phyloP scores from a whole-genome alignment of 2,888 invertebrate genomes.

The Eudasyphora cyanicolor region DNA sequence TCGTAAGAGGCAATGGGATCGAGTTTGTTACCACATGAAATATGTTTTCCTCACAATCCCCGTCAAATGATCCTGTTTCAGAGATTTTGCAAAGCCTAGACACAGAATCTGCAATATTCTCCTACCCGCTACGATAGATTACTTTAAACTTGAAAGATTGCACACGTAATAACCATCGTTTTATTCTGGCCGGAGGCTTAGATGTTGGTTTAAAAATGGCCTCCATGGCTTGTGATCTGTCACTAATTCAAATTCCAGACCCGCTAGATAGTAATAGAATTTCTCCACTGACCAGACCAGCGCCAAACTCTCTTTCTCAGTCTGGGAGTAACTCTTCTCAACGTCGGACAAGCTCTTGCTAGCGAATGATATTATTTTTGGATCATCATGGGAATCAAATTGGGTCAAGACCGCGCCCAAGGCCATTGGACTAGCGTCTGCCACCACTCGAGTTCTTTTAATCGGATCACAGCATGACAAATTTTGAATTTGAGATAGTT shows the following conservation, averaged over 20 bases:
- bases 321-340: no score
- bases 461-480: constrained; percentile 56
- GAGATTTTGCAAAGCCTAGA: constrained; percentile 54
- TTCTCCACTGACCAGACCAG: constrained; percentile 62
- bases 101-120: constrained; percentile 52
- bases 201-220: constrained; percentile 60
- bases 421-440: constrained; percentile 61
- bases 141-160: constrained; percentile 45
- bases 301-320: constrained; percentile 64
- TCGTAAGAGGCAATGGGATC: constrained; percentile 34
- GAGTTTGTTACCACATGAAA: constrained; percentile 45
- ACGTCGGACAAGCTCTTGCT: constrained; percentile 65
- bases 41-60: constrained; percentile 43
- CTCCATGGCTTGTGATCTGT: constrained; percentile 55
- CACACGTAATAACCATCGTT: constrained; percentile 52
- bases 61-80: constrained; percentile 35
- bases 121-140: constrained; percentile 43
- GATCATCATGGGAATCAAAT: constrained; percentile 50
- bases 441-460: constrained; percentile 56
- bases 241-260: constrained; percentile 56
- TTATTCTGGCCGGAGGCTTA: constrained; percentile 54
- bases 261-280: constrained; percentile 63
- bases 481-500: constrained; percentile 53
- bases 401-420: constrained; percentile 63
- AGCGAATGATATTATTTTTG: constrained; percentile 57